Evolutionary conservation across 1,140 invertebrate genomes (phyloP).

Genomic region (Scaptomyza graminum): DNA sequence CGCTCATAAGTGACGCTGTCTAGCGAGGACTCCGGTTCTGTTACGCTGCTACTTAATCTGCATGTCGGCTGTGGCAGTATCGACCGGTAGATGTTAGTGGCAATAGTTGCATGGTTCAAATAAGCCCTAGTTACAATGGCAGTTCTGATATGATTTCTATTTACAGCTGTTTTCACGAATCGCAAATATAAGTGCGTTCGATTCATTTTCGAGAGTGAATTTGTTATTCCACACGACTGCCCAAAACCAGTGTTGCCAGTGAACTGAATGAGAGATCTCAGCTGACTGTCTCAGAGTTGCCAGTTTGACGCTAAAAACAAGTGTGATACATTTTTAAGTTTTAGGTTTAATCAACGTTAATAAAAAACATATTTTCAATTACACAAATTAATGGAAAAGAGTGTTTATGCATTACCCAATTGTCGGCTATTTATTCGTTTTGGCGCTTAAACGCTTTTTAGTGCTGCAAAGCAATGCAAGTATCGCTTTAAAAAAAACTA

Average conservation of each 20-base stretch:
- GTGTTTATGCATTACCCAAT: not conserved
- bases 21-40: slow-evolving; percentile 69
- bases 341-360: not conserved
- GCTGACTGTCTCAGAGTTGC: not conserved
- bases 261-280: not conserved
- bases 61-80: not conserved
- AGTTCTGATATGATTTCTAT: not conserved
- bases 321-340: not conserved
- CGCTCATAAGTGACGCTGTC: slow-evolving; percentile 88
- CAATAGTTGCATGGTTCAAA: not conserved
- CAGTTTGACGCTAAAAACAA: not conserved
- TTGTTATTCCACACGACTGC: not conserved
- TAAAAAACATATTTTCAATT: not conserved
- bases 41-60: slow-evolving; percentile 38
- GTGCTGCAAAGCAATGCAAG: slow-evolving; percentile 13
- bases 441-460: not conserved
- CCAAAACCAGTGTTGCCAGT: not conserved
- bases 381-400: not conserved
- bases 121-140: not conserved
- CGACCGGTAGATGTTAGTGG: not conserved
- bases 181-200: not conserved
- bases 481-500: not conserved
- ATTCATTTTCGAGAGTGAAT: slow-evolving; percentile 1
- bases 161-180: not conserved
- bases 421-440: not conserved